phyloP scores from a whole-genome alignment of 2,797 vertebrate genomes.

The Sebastes dallii region DNA sequence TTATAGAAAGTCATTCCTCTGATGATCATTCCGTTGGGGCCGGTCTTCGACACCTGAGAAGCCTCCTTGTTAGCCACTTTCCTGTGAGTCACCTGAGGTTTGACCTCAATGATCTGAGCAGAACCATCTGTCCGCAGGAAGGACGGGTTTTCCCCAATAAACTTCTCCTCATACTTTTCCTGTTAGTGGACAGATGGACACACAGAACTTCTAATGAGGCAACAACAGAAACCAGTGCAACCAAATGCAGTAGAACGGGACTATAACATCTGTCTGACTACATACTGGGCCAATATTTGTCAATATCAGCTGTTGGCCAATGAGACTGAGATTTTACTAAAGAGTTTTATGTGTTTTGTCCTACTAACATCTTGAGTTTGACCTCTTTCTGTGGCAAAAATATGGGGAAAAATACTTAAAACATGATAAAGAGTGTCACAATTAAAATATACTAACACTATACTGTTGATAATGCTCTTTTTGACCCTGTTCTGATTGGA shows the following conservation, averaged over 20 bases:
- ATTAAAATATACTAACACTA: neutral
- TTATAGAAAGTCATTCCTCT: slow-evolving; percentile 97
- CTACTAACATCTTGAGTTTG: no score
- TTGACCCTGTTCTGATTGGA: neutral
- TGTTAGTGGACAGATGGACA: slow-evolving; percentile 63
- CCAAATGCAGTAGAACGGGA: neutral
- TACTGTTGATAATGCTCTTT: neutral
- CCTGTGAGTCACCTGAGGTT: slow-evolving; percentile 25
- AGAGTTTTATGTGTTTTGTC: neutral
- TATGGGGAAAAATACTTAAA: neutral
- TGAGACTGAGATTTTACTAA: neutral
- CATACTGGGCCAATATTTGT: neutral
- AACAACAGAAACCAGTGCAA: neutral
- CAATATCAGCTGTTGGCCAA: neutral
- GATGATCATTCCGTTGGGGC: slow-evolving; percentile 82
- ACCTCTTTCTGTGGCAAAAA: neutral
- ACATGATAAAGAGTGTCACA: neutral
- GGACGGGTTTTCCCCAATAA: slow-evolving; percentile 79
- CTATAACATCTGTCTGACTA: neutral
- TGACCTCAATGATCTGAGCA: slow-evolving; percentile 51
- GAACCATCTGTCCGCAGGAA: slow-evolving; percentile 71
- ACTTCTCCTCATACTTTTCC: slow-evolving; percentile 86
- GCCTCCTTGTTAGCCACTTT: slow-evolving; percentile 59
- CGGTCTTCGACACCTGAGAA: slow-evolving; percentile 47
- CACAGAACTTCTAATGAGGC: slow-evolving; percentile 1